phyloP scores from a whole-genome alignment of 37 sponge, comb jelly and placozoan genomes.

The Diacarnus erythraeanus region DNA sequence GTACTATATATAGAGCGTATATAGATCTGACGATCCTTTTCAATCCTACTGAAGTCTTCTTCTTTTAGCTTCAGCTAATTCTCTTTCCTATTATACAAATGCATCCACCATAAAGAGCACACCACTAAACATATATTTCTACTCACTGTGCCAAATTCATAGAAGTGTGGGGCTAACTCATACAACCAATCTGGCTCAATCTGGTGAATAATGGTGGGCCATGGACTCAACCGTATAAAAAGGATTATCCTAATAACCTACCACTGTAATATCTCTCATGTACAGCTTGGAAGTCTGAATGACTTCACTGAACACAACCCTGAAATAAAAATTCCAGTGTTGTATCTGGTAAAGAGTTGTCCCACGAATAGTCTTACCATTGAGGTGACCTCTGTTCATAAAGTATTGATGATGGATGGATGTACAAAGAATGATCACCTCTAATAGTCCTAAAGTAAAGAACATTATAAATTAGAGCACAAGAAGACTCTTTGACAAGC shows the following conservation, averaged over 20 bases:
- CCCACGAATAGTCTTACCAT: constrained; percentile 35
- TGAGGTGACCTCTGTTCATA: constrained; percentile 53
- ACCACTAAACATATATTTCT: background rate
- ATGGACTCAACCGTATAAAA: background rate
- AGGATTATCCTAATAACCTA: constrained; percentile 25
- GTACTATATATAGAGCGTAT: too few relatives aligned
- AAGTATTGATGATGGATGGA: constrained; percentile 85
- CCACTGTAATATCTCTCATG: constrained; percentile 92
- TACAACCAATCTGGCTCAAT: constrained; percentile 92
- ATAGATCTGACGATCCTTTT: background rate
- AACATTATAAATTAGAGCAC: too few relatives aligned
- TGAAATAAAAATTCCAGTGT: background rate
- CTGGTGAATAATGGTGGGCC: constrained; percentile 26
- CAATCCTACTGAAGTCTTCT: constrained; percentile 25
- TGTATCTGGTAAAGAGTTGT: background rate
- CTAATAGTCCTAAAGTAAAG: constrained; percentile 54
- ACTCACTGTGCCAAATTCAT: constrained; percentile 94
- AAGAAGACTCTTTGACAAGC: too few relatives aligned
- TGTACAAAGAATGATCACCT: constrained; percentile 74
- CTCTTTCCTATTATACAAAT: constrained; percentile 63
- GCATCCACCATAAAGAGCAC: background rate
- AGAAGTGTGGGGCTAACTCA: constrained; percentile 93
- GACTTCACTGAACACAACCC: constrained; percentile 70
- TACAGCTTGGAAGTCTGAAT: constrained; percentile 72
- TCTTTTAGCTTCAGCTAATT: constrained; percentile 71